Base-by-base conservation (phyloP, 2,888 invertebrate genomes). In the Melinaea menophilus region DNA sequence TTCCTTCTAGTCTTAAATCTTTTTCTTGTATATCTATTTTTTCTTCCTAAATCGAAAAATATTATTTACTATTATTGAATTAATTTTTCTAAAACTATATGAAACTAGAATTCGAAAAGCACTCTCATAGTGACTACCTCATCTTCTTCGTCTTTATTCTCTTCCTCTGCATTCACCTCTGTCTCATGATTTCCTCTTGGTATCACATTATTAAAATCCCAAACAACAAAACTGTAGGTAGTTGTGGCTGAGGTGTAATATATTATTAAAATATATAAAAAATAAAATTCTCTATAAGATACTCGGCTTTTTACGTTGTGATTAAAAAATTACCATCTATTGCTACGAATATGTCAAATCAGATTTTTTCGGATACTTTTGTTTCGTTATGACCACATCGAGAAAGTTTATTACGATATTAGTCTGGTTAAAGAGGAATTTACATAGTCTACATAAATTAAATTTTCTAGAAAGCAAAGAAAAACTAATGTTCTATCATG, bases 141-240 rank as follows among this genome's bases (percentile, higher is more conserved):
- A n/a, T 81, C 77, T 3, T 87, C 82, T 45, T 80, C 76, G 47
- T 79, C 78, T 13, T 79, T 70, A 1, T 70, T 76, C 3, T 77
- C 73, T 2, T 78, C 74, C 41, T 77, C 75, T 35, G 62, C 67
- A 56, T 75, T 77, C 66, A 79, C 81, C 45, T 81, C 74, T 5
- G 79, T 77, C 1, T 78, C 75, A 33, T 88, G 89, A 11, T 82
- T 85, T 0, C 76, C 84, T 67, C 90, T 77, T 0, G 87, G 79
- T 37, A 91, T 88, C 1, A 85, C 81, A 61, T 91, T 89, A 31
- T 93, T 92, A 55, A 96, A 92, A 74, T 95, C 94, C 96, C 96
- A 97, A 5, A 96, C 93, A 0, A 95, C 92, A 73, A 96, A 96
- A 63, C 96, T 96, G 75, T 96, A 96, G 5, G 95, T 95, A 2